A percentile compares a stretch with the other conserved stretches of the same genome.
Evolutionary conservation across 2,888 invertebrate species (phyloP).

Genomic region (Caenorhabditis japonica): DNA sequence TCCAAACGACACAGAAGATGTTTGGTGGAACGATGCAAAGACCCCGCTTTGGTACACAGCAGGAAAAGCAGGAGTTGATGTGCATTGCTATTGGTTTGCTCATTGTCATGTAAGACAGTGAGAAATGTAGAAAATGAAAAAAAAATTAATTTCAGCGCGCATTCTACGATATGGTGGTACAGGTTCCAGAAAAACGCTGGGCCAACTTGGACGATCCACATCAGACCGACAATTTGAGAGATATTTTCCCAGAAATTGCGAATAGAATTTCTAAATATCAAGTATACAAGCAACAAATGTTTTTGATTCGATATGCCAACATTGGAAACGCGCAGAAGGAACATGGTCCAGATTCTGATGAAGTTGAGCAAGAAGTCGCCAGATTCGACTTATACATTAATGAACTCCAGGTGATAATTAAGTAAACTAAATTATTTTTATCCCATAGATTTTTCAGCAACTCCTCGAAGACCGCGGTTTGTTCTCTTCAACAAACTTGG

Average conservation of each 20-base stretch:
- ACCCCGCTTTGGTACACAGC: constrained; percentile 77
- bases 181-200: constrained; percentile 69
- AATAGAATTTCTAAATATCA: constrained; percentile 74
- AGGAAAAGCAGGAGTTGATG: constrained; percentile 73
- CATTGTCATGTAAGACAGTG: constrained; percentile 71
- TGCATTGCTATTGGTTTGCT: constrained; percentile 76
- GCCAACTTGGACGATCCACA: constrained; percentile 68
- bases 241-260: constrained; percentile 70
- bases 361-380: constrained; percentile 68
- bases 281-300: constrained; percentile 70
- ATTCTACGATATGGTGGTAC: constrained; percentile 74
- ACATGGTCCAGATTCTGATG: constrained; percentile 70
- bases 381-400: constrained; percentile 70
- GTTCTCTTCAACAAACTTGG: constrained; percentile 72
- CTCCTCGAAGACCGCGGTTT: constrained; percentile 67
- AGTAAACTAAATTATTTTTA: neutral
- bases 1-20: constrained; percentile 69
- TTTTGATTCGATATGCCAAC: constrained; percentile 67
- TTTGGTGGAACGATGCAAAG: constrained; percentile 73
- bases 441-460: constrained; percentile 57
- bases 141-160: constrained; percentile 60
- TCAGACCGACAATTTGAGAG: constrained; percentile 67
- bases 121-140: too few relatives aligned
- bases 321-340: constrained; percentile 70
- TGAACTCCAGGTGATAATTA: constrained; percentile 69